Evolutionary conservation across 2,113 vertebrate species (phyloP).

Genomic region (Tetrax tetrax): DNA sequence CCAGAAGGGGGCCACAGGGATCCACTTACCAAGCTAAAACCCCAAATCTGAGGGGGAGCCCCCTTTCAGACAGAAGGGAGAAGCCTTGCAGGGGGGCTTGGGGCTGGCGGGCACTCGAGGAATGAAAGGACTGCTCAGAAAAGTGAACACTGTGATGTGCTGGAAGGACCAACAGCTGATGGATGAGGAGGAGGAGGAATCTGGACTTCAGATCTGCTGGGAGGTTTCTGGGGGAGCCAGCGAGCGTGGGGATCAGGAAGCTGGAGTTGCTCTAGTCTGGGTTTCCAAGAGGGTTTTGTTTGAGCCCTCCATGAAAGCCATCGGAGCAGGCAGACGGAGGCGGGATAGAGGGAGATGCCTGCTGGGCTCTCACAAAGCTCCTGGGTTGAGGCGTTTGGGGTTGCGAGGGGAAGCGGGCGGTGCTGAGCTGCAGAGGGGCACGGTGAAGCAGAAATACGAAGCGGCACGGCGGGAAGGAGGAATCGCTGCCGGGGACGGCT

Average conservation of each 20-base stretch:
- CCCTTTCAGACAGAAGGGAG: neutral
- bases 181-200: neutral
- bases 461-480: neutral
- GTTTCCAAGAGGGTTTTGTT: neutral
- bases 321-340: neutral
- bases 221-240: neutral
- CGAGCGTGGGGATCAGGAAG: neutral
- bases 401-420: neutral
- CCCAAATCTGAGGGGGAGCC: neutral
- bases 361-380: neutral
- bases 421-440: neutral
- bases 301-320: neutral
- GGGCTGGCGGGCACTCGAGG: neutral
- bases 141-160: neutral
- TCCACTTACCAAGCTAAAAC: neutral
- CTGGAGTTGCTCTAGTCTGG: neutral
- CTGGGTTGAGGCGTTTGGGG: neutral
- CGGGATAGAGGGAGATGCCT: neutral
- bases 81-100: neutral
- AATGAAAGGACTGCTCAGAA: neutral
- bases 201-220: neutral
- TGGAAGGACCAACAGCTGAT: neutral
- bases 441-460: rapidly evolving
- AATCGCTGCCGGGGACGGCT: neutral
- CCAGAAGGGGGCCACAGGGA: neutral